Conservation (phyloP, 2,888 invertebrate genomes). For the Chrysolina haemoptera region DNA sequence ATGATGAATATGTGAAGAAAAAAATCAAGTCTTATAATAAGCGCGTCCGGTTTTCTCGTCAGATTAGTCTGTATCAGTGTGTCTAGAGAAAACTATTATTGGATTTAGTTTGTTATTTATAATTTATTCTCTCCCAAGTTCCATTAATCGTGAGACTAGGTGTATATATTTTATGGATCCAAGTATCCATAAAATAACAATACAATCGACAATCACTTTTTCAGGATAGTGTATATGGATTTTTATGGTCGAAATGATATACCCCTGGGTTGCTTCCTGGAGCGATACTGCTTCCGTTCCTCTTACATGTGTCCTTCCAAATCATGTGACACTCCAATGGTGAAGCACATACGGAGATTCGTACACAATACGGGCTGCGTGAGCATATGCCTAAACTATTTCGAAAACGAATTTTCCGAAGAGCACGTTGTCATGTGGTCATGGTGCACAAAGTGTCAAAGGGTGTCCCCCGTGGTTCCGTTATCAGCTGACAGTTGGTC, state of each 20-base stretch:
- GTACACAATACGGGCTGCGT: conserved; percentile 93
- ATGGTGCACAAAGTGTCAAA: conserved; percentile 81
- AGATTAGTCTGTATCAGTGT: no score
- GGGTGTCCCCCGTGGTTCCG: conserved; percentile 81
- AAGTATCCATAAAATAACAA: background rate
- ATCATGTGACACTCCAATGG: conserved; percentile 87
- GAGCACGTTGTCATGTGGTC: conserved; percentile 86
- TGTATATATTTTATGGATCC: background rate
- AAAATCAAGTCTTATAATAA: no score
- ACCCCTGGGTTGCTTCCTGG: conserved; percentile 93
- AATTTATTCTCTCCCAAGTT: no score
- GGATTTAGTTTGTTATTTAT: no score
- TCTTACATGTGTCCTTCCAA: conserved; percentile 87
- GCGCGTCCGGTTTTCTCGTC: no score
- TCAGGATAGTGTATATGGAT: conserved; percentile 91
- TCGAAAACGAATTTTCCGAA: conserved; percentile 72
- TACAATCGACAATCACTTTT: conserved; percentile 1
- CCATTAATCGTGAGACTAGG: no score
- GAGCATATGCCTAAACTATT: conserved; percentile 78
- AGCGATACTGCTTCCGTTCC: conserved; percentile 91
- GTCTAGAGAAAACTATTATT: no score
- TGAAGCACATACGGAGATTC: conserved; percentile 90
- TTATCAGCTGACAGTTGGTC: conserved; percentile 86
- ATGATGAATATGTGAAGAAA: no score
- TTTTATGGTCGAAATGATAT: conserved; percentile 97